phyloP scores from a whole-genome alignment of 1,140 invertebrate genomes.

The Diplogasteroides magnus region DNA sequence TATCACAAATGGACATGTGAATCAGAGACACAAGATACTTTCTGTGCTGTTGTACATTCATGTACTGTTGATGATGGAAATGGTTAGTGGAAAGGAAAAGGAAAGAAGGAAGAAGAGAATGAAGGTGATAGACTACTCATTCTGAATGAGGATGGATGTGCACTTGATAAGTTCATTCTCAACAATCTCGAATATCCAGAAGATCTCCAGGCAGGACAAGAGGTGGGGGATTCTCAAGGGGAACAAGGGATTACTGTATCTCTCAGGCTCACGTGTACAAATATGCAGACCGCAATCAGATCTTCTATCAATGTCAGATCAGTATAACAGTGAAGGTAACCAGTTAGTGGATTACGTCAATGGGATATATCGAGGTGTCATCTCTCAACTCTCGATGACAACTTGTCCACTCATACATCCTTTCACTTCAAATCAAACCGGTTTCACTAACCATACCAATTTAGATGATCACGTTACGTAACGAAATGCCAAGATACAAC shows the following conservation, averaged over 20 bases:
- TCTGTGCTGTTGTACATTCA: constrained; percentile 28
- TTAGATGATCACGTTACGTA: no score
- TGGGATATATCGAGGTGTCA: background rate
- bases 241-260: background rate
- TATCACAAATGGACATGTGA: constrained; percentile 41
- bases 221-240: background rate
- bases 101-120: background rate
- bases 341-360: background rate
- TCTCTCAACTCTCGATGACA: background rate
- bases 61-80: constrained; percentile 30
- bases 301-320: constrained; percentile 37
- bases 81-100: constrained; percentile 7
- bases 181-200: constrained; percentile 35
- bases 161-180: constrained; percentile 28
- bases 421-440: background rate
- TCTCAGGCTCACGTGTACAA: constrained; percentile 35
- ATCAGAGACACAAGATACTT: constrained; percentile 28
- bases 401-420: background rate
- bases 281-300: constrained; percentile 31
- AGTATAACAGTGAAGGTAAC: constrained; percentile 34
- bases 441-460: no score
- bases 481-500: no score
- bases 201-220: constrained; percentile 35
- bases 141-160: constrained; percentile 26
- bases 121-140: background rate